phyloP scores from a whole-genome alignment of 2,113 vertebrate genomes.

The Carassius auratus region DNA sequence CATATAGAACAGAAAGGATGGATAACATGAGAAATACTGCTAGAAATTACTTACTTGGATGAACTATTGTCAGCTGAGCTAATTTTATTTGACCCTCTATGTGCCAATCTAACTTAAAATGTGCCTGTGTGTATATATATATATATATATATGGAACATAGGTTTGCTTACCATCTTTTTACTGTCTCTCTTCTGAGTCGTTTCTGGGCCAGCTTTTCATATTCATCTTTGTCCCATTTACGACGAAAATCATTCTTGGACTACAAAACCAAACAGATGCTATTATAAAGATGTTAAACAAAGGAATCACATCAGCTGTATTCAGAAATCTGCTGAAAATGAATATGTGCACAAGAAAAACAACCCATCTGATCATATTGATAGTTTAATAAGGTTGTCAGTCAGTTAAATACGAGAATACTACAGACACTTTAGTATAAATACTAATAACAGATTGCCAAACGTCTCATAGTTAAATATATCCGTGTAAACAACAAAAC shows the following conservation, averaged over 20 bases:
- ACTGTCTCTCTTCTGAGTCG: conserved; percentile 93
- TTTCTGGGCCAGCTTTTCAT: conserved; percentile 93
- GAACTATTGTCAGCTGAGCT: neutral
- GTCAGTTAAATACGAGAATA: no score
- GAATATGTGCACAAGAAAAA: neutral
- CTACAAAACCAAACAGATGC: neutral
- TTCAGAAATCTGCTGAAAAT: neutral
- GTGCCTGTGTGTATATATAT: no score
- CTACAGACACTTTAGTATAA: neutral
- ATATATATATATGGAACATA: conserved; percentile 63
- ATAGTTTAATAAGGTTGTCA: neutral
- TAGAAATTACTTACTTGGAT: neutral
- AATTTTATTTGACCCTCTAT: neutral
- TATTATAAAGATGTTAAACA: neutral
- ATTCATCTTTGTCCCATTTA: conserved; percentile 99
- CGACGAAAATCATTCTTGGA: conserved; percentile 93
- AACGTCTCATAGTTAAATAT: neutral
- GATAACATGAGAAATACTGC: neutral
- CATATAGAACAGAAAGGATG: conserved; percentile 71
- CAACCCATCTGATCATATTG: neutral
- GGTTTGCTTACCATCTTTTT: conserved; percentile 88
- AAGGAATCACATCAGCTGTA: neutral
- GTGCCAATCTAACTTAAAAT: no score
- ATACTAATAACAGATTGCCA: no score
- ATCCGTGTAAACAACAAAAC: neutral